These are phyloP conservation scores for Otocyon megalotis DNA, from an alignment of 2,113 vertebrate genomes.

Conservation along the genomic window DNA sequence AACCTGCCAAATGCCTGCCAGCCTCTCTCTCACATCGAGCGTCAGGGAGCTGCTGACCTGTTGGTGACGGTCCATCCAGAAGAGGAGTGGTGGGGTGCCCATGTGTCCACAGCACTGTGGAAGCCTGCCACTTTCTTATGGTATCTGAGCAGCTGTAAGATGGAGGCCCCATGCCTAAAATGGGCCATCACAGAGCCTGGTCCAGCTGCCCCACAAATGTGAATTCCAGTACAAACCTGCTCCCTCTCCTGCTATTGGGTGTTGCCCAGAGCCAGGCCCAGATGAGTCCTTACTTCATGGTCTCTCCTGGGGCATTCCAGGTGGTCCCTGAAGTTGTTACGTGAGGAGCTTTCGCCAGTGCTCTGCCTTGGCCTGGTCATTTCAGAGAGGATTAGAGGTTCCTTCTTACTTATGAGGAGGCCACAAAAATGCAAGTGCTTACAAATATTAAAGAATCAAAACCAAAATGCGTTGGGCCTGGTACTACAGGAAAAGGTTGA, in stretches of 20 bases:
- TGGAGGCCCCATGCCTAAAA: neutral
- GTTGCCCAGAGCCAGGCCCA: neutral
- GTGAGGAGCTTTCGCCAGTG: neutral
- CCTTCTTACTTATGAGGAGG: neutral
- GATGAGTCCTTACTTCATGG: too few relatives aligned
- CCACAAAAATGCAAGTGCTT: neutral
- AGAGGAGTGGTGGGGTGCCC: neutral
- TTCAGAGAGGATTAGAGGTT: neutral
- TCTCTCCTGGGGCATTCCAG: neutral
- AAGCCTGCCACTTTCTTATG: neutral
- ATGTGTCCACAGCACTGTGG: neutral
- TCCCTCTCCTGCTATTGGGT: neutral
- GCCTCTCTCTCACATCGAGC: neutral
- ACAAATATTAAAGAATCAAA: constrained; percentile 17
- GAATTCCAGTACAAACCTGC: neutral
- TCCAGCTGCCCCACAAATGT: neutral
- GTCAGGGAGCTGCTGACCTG: neutral
- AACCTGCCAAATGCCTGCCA: neutral
- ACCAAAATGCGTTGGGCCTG: neutral
- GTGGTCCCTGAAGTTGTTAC: neutral
- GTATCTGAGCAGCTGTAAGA: neutral
- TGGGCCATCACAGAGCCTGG: neutral
- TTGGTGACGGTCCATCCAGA: neutral
- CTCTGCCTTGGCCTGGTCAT: neutral
- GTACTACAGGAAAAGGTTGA: neutral